phyloP scores from a whole-genome alignment of 2,888 invertebrate genomes.

The Aelia acuminata region DNA sequence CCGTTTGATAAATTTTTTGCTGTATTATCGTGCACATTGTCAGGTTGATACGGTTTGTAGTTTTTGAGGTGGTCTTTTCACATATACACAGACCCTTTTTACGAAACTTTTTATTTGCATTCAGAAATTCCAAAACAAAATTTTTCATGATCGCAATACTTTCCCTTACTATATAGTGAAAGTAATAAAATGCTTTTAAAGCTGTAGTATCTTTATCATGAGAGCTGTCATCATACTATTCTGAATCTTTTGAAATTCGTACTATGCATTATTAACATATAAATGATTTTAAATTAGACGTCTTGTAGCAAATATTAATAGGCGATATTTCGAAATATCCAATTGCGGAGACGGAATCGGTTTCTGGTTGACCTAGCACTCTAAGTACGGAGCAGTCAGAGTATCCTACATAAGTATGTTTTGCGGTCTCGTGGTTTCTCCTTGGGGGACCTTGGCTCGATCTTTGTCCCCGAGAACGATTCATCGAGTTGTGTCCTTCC shows the following conservation, averaged over 20 bases:
- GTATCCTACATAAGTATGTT: slow-evolving; percentile 23
- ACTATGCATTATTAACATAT: neutral
- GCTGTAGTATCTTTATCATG: no score
- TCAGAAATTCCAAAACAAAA: no score
- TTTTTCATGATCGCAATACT: no score
- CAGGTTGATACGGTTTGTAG: no score
- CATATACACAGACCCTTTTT: no score
- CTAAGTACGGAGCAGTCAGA: neutral
- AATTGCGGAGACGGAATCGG: neutral
- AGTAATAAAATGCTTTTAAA: no score
- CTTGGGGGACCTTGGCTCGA: neutral
- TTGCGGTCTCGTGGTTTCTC: slow-evolving; percentile 36
- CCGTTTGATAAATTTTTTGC: no score
- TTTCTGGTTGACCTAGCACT: slow-evolving; percentile 16
- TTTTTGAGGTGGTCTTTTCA: no score
- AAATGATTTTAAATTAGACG: neutral
- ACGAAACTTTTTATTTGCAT: no score
- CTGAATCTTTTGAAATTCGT: neutral
- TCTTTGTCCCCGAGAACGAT: slow-evolving; percentile 2
- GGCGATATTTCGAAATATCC: neutral
- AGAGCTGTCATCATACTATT: no score
- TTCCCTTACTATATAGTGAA: no score
- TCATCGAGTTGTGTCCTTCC: slow-evolving; percentile 21
- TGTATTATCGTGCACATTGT: no score
- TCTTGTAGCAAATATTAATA: neutral